phyloP scores from a whole-genome alignment of 2,888 invertebrate genomes.

The Cheilosia soror region DNA sequence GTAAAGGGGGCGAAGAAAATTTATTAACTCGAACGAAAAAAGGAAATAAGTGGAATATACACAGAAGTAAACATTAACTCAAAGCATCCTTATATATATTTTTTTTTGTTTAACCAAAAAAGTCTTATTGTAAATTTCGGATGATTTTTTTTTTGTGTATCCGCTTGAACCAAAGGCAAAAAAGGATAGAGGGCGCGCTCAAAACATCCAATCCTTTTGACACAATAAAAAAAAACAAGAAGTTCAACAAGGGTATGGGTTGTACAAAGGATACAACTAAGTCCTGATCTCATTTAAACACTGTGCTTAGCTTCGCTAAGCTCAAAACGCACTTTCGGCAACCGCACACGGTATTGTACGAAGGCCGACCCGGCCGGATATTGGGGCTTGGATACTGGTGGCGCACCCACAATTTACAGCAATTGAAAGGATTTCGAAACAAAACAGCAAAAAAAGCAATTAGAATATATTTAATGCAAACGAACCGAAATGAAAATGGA shows the following conservation, averaged over 20 bases:
- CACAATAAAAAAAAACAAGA: constrained; percentile 8
- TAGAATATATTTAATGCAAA: constrained; percentile 60
- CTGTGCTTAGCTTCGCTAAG: constrained; percentile 43
- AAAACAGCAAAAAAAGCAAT: constrained; percentile 43
- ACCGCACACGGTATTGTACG: constrained; percentile 34
- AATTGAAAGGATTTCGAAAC: constrained; percentile 16
- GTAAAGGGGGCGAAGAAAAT: constrained; percentile 32
- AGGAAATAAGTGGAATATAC: constrained; percentile 29
- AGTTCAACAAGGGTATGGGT: constrained; percentile 16
- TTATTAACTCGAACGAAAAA: constrained; percentile 65
- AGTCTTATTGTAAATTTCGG: constrained; percentile 26
- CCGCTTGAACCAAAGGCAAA: neutral
- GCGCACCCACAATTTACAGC: constrained; percentile 1
- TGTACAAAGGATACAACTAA: neutral
- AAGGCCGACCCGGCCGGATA: constrained; percentile 15
- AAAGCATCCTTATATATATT: constrained; percentile 58
- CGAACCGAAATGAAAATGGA: constrained; percentile 62
- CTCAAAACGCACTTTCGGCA: constrained; percentile 45
- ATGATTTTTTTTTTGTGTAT: constrained; percentile 27
- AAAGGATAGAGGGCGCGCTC: constrained; percentile 53
- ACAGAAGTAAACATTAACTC: constrained; percentile 59
- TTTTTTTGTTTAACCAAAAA: constrained; percentile 19
- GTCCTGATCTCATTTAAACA: constrained; percentile 55
- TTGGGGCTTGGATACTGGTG: neutral
- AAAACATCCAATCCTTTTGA: constrained; percentile 42